These are phyloP conservation scores for Brachypteracias leptosomus DNA, from an alignment of 2,113 vertebrate species.

Conservation along the genomic window DNA sequence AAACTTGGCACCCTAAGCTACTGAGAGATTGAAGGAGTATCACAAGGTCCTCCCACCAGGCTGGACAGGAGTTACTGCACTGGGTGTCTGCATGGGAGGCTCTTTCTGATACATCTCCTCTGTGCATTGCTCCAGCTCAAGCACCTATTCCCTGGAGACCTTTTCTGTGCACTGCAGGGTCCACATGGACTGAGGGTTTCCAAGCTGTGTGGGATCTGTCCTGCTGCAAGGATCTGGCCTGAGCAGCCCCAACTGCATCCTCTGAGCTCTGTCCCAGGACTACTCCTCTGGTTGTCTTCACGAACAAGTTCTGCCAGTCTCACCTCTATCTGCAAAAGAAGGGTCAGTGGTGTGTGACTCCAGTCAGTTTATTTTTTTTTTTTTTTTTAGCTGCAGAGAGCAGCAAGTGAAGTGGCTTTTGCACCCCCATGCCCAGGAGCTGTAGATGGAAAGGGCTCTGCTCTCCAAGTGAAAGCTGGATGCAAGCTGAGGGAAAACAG, in stretches of 20 bases:
- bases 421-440: neutral
- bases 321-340: neutral
- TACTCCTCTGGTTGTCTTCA: neutral
- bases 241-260: neutral
- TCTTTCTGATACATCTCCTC: neutral
- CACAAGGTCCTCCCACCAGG: neutral
- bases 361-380: too few relatives aligned
- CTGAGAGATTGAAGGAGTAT: neutral
- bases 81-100: neutral
- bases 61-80: neutral
- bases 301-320: neutral
- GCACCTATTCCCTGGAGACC: neutral
- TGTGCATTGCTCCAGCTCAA: neutral
- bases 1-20: neutral
- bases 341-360: neutral
- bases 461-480: slow-evolving; percentile 24
- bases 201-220: neutral
- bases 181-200: neutral
- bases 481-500: slow-evolving; percentile 45
- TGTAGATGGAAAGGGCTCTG: neutral
- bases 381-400: neutral
- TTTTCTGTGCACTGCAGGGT: accelerated
- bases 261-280: neutral
- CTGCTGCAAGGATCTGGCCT: accelerated
- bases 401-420: neutral